These are phyloP conservation scores for Poecilia wingei DNA, from an alignment of 2,797 vertebrate species.

Conservation along the genomic window DNA sequence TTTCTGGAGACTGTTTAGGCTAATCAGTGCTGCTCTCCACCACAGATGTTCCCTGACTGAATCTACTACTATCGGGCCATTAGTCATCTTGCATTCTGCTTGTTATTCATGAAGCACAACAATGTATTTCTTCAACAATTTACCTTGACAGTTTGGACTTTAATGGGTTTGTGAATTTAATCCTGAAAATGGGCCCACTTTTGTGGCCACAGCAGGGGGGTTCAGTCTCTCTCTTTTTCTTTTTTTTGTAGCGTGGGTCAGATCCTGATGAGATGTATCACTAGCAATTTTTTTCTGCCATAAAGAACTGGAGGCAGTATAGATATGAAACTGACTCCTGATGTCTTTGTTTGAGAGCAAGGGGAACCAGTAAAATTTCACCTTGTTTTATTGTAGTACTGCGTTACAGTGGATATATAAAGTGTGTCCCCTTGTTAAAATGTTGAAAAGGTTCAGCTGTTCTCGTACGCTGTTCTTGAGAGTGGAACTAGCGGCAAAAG, in stretches of 20 bases:
- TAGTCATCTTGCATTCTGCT: slow-evolving; percentile 41
- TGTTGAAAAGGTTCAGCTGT: neutral
- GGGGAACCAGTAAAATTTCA: neutral
- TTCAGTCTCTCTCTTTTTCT: slow-evolving; percentile 8
- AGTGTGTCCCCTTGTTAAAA: neutral
- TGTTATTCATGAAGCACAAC: slow-evolving; percentile 35
- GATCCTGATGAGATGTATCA: slow-evolving; percentile 53
- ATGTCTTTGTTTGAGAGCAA: slow-evolving; percentile 18
- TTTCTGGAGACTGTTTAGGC: slow-evolving; percentile 38
- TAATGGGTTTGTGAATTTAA: slow-evolving; percentile 64
- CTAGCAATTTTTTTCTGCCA: slow-evolving; percentile 40
- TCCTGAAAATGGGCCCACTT: slow-evolving; percentile 54
- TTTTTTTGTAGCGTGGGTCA: slow-evolving; percentile 13
- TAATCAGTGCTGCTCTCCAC: slow-evolving; percentile 53
- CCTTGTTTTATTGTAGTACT: neutral
- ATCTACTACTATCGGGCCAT: slow-evolving; percentile 41
- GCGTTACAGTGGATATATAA: neutral
- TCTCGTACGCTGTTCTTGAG: neutral
- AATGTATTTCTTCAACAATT: slow-evolving; percentile 32
- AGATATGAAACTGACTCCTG: slow-evolving; percentile 24
- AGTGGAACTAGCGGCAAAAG: neutral
- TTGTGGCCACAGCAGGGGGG: slow-evolving; percentile 21
- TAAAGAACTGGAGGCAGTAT: slow-evolving; percentile 28
- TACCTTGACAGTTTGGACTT: slow-evolving; percentile 57
- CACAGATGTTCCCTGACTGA: slow-evolving; percentile 59